Base-by-base conservation (phyloP, 2,888 invertebrate species). In the Orthonevra nobilis region DNA sequence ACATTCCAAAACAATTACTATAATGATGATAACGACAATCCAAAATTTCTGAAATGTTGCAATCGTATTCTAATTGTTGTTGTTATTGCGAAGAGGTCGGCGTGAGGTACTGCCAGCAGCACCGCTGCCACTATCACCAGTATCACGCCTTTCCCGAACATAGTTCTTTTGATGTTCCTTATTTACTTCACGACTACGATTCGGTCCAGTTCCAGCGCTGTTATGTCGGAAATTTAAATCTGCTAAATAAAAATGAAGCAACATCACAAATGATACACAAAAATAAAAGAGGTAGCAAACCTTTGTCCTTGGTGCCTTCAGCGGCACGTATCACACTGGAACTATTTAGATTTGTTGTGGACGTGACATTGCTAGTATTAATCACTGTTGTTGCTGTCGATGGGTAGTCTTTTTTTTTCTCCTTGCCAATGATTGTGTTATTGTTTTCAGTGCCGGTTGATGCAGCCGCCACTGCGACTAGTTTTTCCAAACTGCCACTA, bases 291-390 rank as follows among this genome's bases (percentile, higher is more conserved):
- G n/a, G n/a, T n/a, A n/a, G n/a, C n/a, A n/a, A n/a, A n/a, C 89
- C 89, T 83, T 87, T 88, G 63, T 89, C 88, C 83, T 89, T 88
- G 84, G 84, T 84, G 82, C 82, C 81, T 69, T 85, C 85, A 68
- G 83, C 81, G 79, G 66, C 66, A 66, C 79, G 79, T 30, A 66
- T 61, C 6, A 61, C 40, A 66, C 66, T 30, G 23, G 66, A 60
- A 68, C 73, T 73, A 54, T 10, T 73, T 30, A 26, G 52, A 19
- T 73, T 79, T 68, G 58, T 69, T 19, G 58, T 42, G 20, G 60
- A 42, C 7, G 54, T 14, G 19, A 54, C 40, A 40, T 42, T 69
- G 42, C 70, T 73, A 36, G 40, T 72, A 66, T 12, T 75, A n/a
- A n/a, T n/a, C n/a, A n/a, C n/a, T 19, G 40, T 69, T 17, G 61